Percentiles rank a stretch among this genome's conserved stretches.
Conservation (phyloP, 2,113 vertebrate species). For the Hoplias malabaricus region DNA sequence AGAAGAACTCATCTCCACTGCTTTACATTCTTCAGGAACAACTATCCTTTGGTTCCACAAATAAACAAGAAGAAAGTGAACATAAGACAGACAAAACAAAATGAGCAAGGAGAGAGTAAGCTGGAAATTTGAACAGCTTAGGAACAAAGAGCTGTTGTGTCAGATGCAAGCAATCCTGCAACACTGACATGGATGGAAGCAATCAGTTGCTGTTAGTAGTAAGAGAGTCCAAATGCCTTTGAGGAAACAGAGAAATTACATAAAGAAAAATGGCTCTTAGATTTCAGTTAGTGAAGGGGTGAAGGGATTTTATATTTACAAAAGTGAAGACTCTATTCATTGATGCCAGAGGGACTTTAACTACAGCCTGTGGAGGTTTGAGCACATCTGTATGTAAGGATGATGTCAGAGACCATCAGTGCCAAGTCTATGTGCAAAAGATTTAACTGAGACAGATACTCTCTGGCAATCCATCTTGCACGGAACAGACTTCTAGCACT, state of each 20-base stretch:
- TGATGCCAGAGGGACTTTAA: background rate
- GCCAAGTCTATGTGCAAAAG: background rate
- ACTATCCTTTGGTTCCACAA: conserved; percentile 47
- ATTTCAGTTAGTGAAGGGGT: conserved; percentile 8
- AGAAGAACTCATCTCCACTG: background rate
- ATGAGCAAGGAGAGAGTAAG: conserved; percentile 31
- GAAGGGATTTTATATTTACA: background rate
- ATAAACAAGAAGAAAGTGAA: conserved; percentile 63
- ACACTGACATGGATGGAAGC: conserved; percentile 61
- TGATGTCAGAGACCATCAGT: background rate
- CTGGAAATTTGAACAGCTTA: conserved; percentile 67
- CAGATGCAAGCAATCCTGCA: conserved; percentile 54
- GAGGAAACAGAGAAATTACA: conserved; percentile 1
- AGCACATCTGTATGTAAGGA: background rate
- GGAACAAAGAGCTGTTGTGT: conserved; percentile 67
- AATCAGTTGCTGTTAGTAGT: conserved; percentile 64
- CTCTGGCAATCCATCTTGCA: background rate
- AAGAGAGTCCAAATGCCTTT: conserved; percentile 46
- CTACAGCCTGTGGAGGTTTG: background rate
- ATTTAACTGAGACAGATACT: background rate
- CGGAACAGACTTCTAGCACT: conserved; percentile 20
- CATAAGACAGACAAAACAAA: conserved; percentile 49
- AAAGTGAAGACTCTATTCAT: background rate
- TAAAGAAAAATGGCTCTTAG: background rate
- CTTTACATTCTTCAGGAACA: conserved; percentile 31